These are phyloP conservation scores for Drosophila algonquin DNA, from an alignment of 2,888 invertebrate species.

Conservation along the genomic window DNA sequence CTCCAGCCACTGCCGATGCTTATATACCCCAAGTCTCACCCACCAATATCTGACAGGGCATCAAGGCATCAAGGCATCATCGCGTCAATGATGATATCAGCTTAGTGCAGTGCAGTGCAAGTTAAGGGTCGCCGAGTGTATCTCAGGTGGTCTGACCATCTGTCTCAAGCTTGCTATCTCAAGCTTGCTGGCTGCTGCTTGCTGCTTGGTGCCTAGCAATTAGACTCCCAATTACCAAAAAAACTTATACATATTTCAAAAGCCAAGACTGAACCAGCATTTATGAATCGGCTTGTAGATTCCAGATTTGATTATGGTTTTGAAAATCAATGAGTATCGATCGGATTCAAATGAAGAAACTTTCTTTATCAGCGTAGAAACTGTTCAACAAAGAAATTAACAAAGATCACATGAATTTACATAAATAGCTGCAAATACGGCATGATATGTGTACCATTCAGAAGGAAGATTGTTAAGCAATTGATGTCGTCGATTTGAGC, in stretches of 20 bases:
- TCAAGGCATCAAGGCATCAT: background rate
- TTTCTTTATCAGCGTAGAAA: too few relatives aligned
- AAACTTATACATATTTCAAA: too few relatives aligned
- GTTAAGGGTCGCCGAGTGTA: conserved; percentile 47
- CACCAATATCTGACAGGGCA: background rate
- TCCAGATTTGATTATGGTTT: too few relatives aligned
- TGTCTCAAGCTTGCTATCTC: conserved; percentile 17
- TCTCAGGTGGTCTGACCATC: conserved; percentile 53
- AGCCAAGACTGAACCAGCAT: too few relatives aligned
- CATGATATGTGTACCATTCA: conserved; percentile 17
- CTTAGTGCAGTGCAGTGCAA: conserved; percentile 8
- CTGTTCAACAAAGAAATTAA: too few relatives aligned
- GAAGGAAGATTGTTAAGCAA: conserved; percentile 34
- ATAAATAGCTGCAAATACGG: background rate
- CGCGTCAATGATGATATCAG: conserved; percentile 5
- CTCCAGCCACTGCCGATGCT: conserved; percentile 4
- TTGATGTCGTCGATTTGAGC: conserved; percentile 63
- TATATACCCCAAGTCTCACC: conserved; percentile 43
- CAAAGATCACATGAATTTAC: conserved; percentile 18
- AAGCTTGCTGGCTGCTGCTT: background rate
- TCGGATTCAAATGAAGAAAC: too few relatives aligned
- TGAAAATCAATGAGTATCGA: too few relatives aligned
- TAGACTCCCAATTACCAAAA: too few relatives aligned
- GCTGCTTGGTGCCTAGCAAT: background rate
- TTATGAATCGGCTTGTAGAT: too few relatives aligned